These are phyloP conservation scores for Lithophane semibrunnea DNA, from an alignment of 2,888 invertebrate genomes.

Conservation along the genomic window DNA sequence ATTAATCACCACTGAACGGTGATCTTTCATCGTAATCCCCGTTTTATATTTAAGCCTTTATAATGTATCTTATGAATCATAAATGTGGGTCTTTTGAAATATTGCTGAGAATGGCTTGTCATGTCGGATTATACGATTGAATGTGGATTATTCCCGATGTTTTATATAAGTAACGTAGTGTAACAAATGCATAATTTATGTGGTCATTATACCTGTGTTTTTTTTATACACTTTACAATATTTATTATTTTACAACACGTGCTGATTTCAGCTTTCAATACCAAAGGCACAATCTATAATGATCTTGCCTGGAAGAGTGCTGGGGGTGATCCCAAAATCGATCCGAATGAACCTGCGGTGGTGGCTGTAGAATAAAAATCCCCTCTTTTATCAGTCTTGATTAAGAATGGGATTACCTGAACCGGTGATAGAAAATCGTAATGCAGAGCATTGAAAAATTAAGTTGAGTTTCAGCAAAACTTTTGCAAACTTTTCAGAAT, in stretches of 20 bases:
- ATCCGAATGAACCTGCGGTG: background rate
- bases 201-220: background rate
- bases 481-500: background rate
- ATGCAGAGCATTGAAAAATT: background rate
- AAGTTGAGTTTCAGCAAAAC: background rate
- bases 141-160: background rate
- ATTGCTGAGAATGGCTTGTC: background rate
- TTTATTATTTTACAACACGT: background rate
- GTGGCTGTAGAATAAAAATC: background rate
- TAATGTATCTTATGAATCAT: conserved; percentile 44
- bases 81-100: conserved; percentile 35
- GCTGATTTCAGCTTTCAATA: background rate
- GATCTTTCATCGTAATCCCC: conserved; percentile 70
- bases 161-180: conserved; percentile 21
- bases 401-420: conserved; percentile 1
- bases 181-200: conserved; percentile 5
- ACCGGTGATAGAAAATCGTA: background rate
- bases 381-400: background rate
- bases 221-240: background rate
- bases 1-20: conserved; percentile 75
- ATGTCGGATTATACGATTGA: conserved; percentile 28
- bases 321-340: background rate
- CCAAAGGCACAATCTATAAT: background rate
- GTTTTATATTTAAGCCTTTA: conserved; percentile 51
- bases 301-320: background rate